Base-by-base conservation (phyloP, 2,113 vertebrate species). In the Melanotaenia duboulayi region DNA sequence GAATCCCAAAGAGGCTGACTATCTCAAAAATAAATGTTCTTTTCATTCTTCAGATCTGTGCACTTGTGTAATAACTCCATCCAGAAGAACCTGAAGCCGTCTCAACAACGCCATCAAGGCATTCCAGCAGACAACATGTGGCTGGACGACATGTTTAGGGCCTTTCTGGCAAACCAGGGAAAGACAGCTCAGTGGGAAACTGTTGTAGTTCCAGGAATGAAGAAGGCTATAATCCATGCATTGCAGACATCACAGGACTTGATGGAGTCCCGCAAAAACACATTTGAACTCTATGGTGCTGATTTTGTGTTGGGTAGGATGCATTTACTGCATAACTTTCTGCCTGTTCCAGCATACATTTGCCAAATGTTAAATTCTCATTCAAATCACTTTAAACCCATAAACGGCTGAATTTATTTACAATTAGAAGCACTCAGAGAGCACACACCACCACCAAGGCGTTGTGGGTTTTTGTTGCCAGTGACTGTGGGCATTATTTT, bases 61-160 rank as follows among this genome's bases (percentile, higher is more conserved):
- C 97, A 98, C 74, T 92, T 98, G 65, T 97, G 96, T 86, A 98
- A 98, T 55, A 96, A 97, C 80, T 95, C 96, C 62, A 93, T 99
- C 80, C 97, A 98, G 92, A 95, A 90, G 78, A 87, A 87, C 77
- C 89, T 90, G 69, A 90, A 77, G 51, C 92, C 87, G 3, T 93
- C 92, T 0, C 57, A 48, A 39, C 76, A 61, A 28, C 92, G 90
- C 23, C 93, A 95, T 65, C 84, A 85, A 0, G 66, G 56, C 58
- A 92, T 97, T 48, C 97, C 97, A 1, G 37, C 50, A 0, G 92
- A 96, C 86, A 96, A 93, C 81, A 96, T 94, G 94, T 98, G 97
- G 97, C 96, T 93, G 0, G 94, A 94, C 52, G 81, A 78, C 6
- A 94, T 96, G 76, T 95, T 98, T 85, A 94, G 91, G 83, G 65